Percentiles rank a stretch among this genome's conserved stretches.
These are phyloP conservation scores for Serinus canaria DNA, from an alignment of 2,113 vertebrate species.

Conservation along the genomic window DNA sequence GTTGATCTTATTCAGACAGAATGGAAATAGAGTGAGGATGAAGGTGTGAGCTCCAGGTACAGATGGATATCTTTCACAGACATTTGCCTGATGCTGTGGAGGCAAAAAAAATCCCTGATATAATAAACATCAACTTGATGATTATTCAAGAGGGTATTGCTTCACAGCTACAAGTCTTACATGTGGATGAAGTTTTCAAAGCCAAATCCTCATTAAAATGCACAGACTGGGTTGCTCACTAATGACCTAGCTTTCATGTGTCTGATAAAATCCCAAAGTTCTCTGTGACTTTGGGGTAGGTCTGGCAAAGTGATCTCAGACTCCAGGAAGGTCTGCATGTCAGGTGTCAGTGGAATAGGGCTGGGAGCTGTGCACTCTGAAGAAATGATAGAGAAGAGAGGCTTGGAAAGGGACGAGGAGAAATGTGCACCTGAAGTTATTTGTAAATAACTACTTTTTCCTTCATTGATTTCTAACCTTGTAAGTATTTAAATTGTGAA, in stretches of 20 bases:
- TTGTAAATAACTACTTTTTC: neutral
- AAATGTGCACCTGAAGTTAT: neutral
- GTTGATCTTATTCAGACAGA: neutral
- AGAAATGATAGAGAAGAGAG: neutral
- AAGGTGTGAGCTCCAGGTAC: neutral
- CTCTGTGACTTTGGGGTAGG: neutral
- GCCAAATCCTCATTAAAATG: constrained; percentile 19
- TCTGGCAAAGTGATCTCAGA: neutral
- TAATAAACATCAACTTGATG: neutral
- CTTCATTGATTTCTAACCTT: neutral
- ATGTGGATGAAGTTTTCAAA: neutral
- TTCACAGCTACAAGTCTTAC: neutral
- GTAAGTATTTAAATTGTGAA: constrained; percentile 19
- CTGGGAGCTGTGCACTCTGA: neutral
- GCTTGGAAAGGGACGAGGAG: neutral
- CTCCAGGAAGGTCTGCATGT: neutral
- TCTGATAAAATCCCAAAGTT: constrained; percentile 44
- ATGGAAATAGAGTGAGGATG: neutral
- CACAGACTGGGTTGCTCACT: constrained; percentile 30
- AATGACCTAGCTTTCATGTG: neutral
- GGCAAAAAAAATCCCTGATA: neutral
- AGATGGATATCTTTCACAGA: constrained; percentile 26
- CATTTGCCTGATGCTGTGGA: constrained; percentile 21
- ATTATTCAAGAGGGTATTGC: constrained; percentile 52
- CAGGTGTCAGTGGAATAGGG: neutral